phyloP scores from a whole-genome alignment of 2,797 vertebrate species.

The Sorex maritimensis region DNA sequence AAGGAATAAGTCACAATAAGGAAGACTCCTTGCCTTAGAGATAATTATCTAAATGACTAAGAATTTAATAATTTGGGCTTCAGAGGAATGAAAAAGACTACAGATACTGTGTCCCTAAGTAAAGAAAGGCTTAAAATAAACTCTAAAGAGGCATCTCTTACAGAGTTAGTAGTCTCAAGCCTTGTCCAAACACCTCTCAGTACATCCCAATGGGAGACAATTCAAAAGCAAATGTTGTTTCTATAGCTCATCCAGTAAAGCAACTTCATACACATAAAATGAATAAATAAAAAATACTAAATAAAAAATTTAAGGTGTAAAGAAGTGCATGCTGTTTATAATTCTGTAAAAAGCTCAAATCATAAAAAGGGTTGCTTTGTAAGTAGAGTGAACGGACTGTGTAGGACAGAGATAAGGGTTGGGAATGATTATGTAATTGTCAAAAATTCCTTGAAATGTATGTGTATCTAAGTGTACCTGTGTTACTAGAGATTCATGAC shows the following conservation, averaged over 20 bases:
- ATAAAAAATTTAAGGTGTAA: background rate
- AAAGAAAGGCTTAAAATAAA: background rate
- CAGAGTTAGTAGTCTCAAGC: background rate
- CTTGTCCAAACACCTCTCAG: background rate
- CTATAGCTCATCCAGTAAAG: background rate
- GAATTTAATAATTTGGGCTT: background rate
- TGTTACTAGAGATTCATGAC: too few species aligned
- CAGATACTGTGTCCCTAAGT: background rate
- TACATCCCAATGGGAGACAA: background rate
- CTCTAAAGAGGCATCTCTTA: background rate
- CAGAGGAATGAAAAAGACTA: background rate
- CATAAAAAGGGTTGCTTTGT: background rate
- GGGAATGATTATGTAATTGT: background rate
- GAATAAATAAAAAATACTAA: background rate
- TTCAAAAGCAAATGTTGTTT: background rate
- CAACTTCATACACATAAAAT: background rate
- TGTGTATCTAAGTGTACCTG: background rate
- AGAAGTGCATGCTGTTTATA: background rate
- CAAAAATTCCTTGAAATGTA: background rate
- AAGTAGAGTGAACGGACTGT: background rate
- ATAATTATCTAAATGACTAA: background rate
- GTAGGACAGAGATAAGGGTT: background rate
- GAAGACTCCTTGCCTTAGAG: too few species aligned
- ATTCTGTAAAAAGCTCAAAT: slow-evolving; percentile 19
- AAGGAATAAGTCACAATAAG: too few species aligned